Percentiles rank a stretch among this genome's conserved stretches.
Evolutionary conservation across 2,888 invertebrate genomes (phyloP).

Genomic region (Orchesella flavescens): DNA sequence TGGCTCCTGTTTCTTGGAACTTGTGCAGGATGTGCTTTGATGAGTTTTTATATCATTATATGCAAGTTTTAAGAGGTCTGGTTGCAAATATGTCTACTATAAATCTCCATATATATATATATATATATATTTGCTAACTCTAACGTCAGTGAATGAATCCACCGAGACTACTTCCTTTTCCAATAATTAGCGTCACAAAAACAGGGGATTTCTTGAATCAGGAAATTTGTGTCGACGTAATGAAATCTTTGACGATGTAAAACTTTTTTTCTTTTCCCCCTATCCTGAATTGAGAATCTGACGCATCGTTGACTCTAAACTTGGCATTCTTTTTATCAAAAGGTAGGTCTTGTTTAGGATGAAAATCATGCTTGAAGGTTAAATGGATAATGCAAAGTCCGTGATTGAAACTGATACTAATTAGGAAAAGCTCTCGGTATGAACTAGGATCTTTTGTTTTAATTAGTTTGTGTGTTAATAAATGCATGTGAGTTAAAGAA

Average conservation of each 20-base stretch:
- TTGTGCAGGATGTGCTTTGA: constrained; percentile 60
- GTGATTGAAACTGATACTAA: background rate
- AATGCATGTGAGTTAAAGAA: background rate
- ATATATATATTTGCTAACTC: background rate
- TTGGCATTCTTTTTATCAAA: constrained; percentile 16
- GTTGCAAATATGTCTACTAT: background rate
- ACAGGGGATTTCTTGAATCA: constrained; percentile 39
- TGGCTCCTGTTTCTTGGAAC: constrained; percentile 36
- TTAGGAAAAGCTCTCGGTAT: constrained; percentile 21
- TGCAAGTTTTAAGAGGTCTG: background rate
- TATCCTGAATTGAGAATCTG: constrained; percentile 33
- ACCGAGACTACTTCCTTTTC: background rate
- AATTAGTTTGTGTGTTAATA: too few species aligned
- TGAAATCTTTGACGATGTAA: background rate
- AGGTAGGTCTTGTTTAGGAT: constrained; percentile 20
- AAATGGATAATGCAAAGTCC: background rate
- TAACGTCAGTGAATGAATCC: constrained; percentile 40
- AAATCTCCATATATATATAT: background rate
- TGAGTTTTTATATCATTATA: constrained; percentile 8
- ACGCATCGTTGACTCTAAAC: constrained; percentile 44
- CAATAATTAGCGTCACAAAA: background rate
- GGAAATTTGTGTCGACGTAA: constrained; percentile 26
- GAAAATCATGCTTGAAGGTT: constrained; percentile 48
- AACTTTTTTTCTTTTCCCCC: background rate
- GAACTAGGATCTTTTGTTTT: background rate